Conservation (phyloP, 2,888 invertebrate species). For the Polyploca ridens region DNA sequence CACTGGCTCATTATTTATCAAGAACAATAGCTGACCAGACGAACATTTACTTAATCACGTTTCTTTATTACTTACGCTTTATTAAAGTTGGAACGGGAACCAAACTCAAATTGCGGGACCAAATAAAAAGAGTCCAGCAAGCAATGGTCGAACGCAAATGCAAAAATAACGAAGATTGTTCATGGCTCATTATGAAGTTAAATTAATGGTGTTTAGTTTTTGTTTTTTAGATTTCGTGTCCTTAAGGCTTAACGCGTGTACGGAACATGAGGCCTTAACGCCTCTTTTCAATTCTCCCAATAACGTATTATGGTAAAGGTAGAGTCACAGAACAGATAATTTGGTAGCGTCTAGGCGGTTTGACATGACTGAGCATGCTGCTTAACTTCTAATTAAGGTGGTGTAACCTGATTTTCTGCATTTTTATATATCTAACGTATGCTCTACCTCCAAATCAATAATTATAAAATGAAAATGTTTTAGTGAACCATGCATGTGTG, state of each 20-base stretch:
- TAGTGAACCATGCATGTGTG: neutral
- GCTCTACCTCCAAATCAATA: too few relatives aligned
- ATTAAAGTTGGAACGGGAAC: conserved; percentile 67
- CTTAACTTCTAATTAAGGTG: neutral
- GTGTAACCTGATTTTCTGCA: neutral
- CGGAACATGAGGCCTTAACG: neutral
- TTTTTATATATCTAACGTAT: too few relatives aligned
- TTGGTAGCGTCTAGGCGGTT: neutral
- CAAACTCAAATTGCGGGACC: conserved; percentile 69
- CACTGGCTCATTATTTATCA: conserved; percentile 58
- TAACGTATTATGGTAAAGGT: neutral
- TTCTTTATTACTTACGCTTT: conserved; percentile 69
- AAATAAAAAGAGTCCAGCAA: conserved; percentile 67
- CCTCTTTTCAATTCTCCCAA: neutral
- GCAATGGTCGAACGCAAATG: conserved; percentile 64
- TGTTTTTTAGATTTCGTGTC: conserved; percentile 57
- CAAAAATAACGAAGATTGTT: conserved; percentile 76
- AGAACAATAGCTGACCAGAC: conserved; percentile 70
- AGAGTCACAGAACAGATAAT: too few relatives aligned
- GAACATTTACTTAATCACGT: conserved; percentile 73
- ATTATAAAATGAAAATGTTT: neutral
- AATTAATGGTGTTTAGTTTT: conserved; percentile 68
- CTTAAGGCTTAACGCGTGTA: conserved; percentile 48
- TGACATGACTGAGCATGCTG: neutral
- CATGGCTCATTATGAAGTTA: conserved; percentile 78